Evolutionary conservation across 92 coral and sea anemone species (phyloP), one percentile per base, ranked within the genome.

Genomic region (Galaxea fascicularis): DNA sequence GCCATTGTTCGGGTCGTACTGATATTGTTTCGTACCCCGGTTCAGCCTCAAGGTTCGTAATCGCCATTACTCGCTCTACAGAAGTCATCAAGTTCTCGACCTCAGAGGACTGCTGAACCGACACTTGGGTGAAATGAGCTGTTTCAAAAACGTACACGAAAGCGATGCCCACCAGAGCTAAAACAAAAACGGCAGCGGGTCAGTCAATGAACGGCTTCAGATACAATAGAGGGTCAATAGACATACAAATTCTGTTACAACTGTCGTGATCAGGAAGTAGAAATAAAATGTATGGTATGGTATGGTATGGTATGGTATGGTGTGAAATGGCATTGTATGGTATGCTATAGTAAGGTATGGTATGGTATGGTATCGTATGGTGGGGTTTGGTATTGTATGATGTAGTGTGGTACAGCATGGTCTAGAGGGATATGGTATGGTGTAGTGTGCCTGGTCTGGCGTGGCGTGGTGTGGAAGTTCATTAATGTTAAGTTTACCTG

Each of bases 131-230:
- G 56, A 70, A 82, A 63, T 82, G 86, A 39, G 78, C 74, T 4
- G 86, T 82, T 71, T 82, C 86, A 24, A 82, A 82, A 77, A 82
- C 86, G 71, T 82, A 82, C 20, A 82, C 86, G 41, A 82, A 82
- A 17, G 86, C 86, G 35, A 82, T 62, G 25, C 86, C 86, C 22
- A 82, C 86, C 24, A 82, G 86, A 39, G 78, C 86, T 82, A 27
- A 30, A 69, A 76, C 8, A 15, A 17, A 31, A n/a, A 56, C 9
- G 24, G 57, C 11, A 70, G 20, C 27, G 53, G 13, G 21, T 9
- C 16, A 60, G 21, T 39, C n/a, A 24, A 31, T n/a, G 15, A 52
- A 13, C n/a, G 60, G 15, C 24, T 41, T 62, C 26, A 63, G 35
- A 63, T 27, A 4, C 65, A 21, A 6, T 59, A 59, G 27, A 59